phyloP scores from a whole-genome alignment of 1,140 invertebrate genomes.

The Camponotus pennsylvanicus region DNA sequence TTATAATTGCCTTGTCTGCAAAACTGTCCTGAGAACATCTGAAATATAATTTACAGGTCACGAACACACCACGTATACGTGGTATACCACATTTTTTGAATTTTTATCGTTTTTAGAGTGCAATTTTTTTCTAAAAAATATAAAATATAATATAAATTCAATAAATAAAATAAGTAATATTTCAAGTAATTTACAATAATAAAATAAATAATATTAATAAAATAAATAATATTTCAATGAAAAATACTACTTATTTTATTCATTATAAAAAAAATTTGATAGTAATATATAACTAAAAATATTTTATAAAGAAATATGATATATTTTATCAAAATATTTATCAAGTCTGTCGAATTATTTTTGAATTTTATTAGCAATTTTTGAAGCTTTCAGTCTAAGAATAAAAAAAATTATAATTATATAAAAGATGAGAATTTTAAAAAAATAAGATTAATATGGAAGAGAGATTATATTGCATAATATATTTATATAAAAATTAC shows the following conservation, averaged over 20 bases:
- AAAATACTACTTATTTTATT: not conserved
- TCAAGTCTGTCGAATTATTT: not conserved
- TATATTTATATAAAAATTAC: not conserved
- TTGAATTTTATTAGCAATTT: not conserved
- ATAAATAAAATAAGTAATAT: not conserved
- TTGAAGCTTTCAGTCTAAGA: not conserved
- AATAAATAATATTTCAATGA: no score
- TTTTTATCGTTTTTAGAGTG: no score
- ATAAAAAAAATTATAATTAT: not conserved
- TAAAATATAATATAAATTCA: no score
- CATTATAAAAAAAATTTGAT: not conserved
- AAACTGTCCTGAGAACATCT: not conserved
- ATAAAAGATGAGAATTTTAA: not conserved
- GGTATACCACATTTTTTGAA: not conserved
- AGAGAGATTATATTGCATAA: not conserved
- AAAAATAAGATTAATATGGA: not conserved
- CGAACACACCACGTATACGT: not conserved
- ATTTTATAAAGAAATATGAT: not conserved
- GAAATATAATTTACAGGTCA: constrained; percentile 26
- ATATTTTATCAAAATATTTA: not conserved
- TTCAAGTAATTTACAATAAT: not conserved
- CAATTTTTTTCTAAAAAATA: not conserved
- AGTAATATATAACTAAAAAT: not conserved
- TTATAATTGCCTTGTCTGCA: not conserved
- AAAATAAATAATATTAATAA: not conserved